These are phyloP conservation scores for Ricordea florida DNA, from an alignment of 92 coral and sea anemone species.

Conservation along the genomic window DNA sequence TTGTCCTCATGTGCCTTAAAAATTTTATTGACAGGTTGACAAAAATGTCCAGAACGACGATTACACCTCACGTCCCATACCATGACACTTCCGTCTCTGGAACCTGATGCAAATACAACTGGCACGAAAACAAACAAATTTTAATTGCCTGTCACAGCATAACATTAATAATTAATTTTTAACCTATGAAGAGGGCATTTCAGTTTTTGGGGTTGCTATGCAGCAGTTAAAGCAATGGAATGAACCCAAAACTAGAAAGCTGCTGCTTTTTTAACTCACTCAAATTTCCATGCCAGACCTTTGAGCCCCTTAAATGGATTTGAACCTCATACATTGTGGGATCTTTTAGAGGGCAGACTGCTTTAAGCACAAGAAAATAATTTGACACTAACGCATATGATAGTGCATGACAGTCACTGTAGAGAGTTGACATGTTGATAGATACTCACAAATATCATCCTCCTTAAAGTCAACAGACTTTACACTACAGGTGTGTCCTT, in stretches of 20 bases:
- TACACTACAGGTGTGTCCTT: constrained; percentile 95
- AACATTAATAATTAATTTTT: background rate
- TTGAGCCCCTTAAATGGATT: too few species aligned
- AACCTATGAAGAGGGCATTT: background rate
- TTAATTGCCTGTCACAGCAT: too few species aligned
- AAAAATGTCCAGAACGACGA: constrained; percentile 73
- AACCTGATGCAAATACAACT: constrained; percentile 95
- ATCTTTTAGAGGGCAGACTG: too few species aligned
- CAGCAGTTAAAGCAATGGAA: background rate
- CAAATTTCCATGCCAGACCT: too few species aligned
- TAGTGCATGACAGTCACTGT: too few species aligned
- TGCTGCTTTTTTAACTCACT: too few species aligned
- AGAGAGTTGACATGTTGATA: background rate
- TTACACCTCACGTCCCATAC: constrained; percentile 96
- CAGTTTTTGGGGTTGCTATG: too few species aligned
- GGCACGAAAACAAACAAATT: background rate
- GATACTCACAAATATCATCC: constrained; percentile 77
- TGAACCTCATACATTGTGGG: too few species aligned
- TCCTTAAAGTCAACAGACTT: constrained; percentile 91
- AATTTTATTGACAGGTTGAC: constrained; percentile 85
- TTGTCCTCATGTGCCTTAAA: constrained; percentile 79
- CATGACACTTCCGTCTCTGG: constrained; percentile 97
- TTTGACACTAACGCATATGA: too few species aligned
- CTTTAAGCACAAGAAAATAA: too few species aligned
- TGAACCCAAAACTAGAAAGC: background rate